Evolutionary conservation across 2,888 invertebrate genomes (phyloP), one percentile per base, ranked within the genome.

Genomic region (Drosophila nr. perissopoda): DNA sequence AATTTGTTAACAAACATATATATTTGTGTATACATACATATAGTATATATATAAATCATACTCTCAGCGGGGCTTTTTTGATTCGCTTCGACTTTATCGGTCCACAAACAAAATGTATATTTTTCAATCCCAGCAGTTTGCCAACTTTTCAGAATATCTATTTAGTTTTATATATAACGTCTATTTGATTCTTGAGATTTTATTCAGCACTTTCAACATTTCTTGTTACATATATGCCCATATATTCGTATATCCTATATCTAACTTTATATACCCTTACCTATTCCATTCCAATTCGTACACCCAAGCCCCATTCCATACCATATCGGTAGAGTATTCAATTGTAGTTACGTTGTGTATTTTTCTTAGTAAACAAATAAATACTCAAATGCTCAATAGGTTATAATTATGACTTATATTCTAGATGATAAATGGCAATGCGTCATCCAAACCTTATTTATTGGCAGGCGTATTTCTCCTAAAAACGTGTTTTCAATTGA

Each of bases 341-440:
- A 8, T 0, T 16, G 16, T 25, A 2, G 21, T 42, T 10, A 42
- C 16, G 25, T 25, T 48, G 4, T 48, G 8, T 8, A 0, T 48
- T 2, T 16, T 25, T 25, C 25, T 27, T 16, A 8, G 4, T 8
- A 49, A 61, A 31, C 2, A n/a, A 29, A 29, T 51, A 21, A 38
- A 16, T 27, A 40, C 45, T 25, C 42, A 33, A 16, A 11, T 18
- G 16, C 11, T 16, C 11, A 25, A 8, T 33, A 21, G n/a, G 49
- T 34, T 51, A 40, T 49, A 56, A 53, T 25, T 52, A 34, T 25
- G 18, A 16, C 8, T 31, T 7, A 13, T 13, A 49, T 45, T 38
- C 25, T 18, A n/a, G 38, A 48, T 66, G 48, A 66, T 49, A 34
- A 67, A 49, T 67, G 10, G 11, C 25, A 8, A 25, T 34, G 31